A percentile compares a stretch with the other conserved stretches of the same genome.
phyloP scores from a whole-genome alignment of 1,140 invertebrate genomes.

The Drosophila kanapiae region DNA sequence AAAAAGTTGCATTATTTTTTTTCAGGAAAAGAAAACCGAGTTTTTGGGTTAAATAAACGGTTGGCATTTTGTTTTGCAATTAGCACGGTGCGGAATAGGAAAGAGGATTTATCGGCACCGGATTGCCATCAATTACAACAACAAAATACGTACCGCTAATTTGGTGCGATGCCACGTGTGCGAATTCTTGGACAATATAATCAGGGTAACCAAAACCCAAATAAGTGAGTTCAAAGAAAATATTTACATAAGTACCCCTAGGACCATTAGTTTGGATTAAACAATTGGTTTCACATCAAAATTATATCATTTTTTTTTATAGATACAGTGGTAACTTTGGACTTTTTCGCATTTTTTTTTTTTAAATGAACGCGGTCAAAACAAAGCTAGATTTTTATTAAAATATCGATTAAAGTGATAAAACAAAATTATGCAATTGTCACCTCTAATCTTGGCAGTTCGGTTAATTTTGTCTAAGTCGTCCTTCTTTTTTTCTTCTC shows the following conservation, averaged over 20 bases:
- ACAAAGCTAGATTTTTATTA: not conserved
- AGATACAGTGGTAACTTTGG: too few species aligned
- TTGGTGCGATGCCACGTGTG: not conserved
- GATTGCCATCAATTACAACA: conserved; percentile 48
- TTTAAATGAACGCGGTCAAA: not conserved
- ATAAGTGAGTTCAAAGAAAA: not conserved
- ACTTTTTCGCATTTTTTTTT: not conserved
- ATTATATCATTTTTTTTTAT: too few species aligned
- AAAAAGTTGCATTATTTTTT: conserved; percentile 54
- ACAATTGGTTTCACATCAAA: not conserved
- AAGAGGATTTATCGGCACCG: conserved; percentile 26
- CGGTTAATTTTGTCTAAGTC: not conserved
- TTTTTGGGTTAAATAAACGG: conserved; percentile 61
- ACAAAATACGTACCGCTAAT: conserved; percentile 35
- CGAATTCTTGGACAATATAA: not conserved
- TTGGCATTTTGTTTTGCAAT: conserved; percentile 69
- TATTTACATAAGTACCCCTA: not conserved
- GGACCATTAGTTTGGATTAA: not conserved
- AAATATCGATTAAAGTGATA: not conserved
- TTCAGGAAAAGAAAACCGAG: conserved; percentile 31
- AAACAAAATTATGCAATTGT: not conserved
- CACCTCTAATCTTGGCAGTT: not conserved
- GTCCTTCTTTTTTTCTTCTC: not conserved
- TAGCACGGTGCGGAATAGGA: conserved; percentile 28
- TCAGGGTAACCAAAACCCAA: not conserved